Conservation (phyloP, 1,140 invertebrate species). For the Calephelis nemesis region DNA sequence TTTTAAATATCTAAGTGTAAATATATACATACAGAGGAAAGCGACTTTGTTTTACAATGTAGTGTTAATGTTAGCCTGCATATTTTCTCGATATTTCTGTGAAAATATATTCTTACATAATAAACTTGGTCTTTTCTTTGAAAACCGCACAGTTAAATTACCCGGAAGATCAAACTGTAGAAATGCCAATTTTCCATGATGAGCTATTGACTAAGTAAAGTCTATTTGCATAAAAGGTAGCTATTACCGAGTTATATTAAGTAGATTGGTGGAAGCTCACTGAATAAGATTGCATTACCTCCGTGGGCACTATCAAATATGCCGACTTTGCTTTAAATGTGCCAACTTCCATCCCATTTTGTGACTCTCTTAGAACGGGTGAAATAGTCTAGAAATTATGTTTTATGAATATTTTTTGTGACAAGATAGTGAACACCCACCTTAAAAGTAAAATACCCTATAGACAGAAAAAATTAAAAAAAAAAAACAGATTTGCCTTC, state of each 20-base stretch:
- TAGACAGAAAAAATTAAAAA: too few species aligned
- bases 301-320: constrained; percentile 48
- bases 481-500: too few species aligned
- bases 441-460: too few species aligned
- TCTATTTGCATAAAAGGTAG: constrained; percentile 15
- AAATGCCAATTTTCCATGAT: constrained; percentile 8
- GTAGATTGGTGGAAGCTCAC: constrained; percentile 34
- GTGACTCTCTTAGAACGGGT: constrained; percentile 24
- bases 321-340: constrained; percentile 41
- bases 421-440: too few species aligned
- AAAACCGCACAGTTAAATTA: background rate
- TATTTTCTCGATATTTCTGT: too few species aligned
- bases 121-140: too few species aligned
- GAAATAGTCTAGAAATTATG: constrained; percentile 21
- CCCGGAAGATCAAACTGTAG: background rate
- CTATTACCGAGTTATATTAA: constrained; percentile 32
- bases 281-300: constrained; percentile 50
- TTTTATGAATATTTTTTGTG: too few species aligned
- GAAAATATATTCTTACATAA: too few species aligned
- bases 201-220: constrained; percentile 13
- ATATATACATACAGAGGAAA: too few species aligned
- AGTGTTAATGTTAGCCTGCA: too few species aligned
- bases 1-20: too few species aligned
- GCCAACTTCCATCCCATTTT: constrained; percentile 35
- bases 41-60: too few species aligned